phyloP scores from a whole-genome alignment of 2,797 vertebrate genomes.

The Cetoscarus ocellatus region DNA sequence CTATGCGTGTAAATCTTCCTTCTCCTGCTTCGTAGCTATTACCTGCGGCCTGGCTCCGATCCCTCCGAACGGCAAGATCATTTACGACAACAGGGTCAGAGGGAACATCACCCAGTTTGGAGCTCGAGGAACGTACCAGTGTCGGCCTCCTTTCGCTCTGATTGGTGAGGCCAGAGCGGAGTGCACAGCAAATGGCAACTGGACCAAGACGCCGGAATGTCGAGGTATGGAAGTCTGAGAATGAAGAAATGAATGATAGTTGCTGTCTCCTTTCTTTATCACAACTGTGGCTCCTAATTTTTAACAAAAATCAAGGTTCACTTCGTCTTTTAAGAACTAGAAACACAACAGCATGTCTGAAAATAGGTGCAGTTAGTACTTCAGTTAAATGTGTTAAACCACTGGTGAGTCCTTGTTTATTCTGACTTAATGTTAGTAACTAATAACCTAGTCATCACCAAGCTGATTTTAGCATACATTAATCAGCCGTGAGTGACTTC shows the following conservation, averaged over 20 bases:
- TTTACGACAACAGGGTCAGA: conserved; percentile 45
- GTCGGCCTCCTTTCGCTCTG: conserved; percentile 79
- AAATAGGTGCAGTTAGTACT: no score
- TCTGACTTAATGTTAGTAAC: no score
- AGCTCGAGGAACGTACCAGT: conserved; percentile 78
- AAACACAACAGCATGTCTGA: no score
- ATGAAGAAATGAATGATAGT: neutral
- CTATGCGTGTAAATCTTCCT: neutral
- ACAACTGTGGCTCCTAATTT: no score
- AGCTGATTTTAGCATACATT: no score
- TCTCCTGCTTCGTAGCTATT: conserved; percentile 74
- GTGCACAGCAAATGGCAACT: conserved; percentile 83
- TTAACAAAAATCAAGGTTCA: no score
- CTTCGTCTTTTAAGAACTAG: no score
- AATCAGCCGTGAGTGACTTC: no score
- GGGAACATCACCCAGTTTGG: conserved; percentile 74
- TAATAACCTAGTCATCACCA: no score
- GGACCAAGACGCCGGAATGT: conserved; percentile 88
- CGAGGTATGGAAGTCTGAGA: conserved; percentile 72
- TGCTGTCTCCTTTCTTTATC: no score
- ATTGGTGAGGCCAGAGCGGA: conserved; percentile 82
- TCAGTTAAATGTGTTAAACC: no score
- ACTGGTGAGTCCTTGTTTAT: no score
- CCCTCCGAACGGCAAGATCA: conserved; percentile 80
- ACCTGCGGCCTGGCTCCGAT: conserved; percentile 82